Evolutionary conservation across 2,888 invertebrate genomes (phyloP).

Genomic region (Rugalucina vietnamica): DNA sequence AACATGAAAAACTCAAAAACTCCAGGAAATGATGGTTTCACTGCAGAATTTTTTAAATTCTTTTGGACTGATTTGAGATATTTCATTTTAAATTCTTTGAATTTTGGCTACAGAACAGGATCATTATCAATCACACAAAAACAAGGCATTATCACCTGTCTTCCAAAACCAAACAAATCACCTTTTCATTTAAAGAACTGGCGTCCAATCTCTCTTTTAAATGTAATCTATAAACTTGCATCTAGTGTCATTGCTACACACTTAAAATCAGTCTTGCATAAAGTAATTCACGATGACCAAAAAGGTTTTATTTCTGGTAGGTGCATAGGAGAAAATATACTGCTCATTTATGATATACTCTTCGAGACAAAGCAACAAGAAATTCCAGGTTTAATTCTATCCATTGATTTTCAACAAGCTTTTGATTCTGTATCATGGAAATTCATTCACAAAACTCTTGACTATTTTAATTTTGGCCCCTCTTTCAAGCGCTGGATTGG

Average conservation of each 20-base stretch:
- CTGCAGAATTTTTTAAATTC: background rate
- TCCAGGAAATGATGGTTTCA: background rate
- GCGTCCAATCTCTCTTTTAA: background rate
- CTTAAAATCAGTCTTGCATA: background rate
- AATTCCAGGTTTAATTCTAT: background rate
- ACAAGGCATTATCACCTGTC: background rate
- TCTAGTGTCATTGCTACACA: background rate
- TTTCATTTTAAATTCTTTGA: background rate
- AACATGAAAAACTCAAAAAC: background rate
- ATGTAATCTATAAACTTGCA: background rate
- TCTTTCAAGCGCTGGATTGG: background rate
- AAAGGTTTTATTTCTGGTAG: background rate
- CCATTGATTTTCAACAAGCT: background rate
- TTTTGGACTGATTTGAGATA: background rate
- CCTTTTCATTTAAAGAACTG: background rate
- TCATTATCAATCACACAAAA: background rate
- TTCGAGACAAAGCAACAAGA: background rate
- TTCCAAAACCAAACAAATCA: constrained; percentile 3
- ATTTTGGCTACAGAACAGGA: constrained; percentile 1
- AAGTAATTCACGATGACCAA: background rate
- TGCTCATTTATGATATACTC: background rate
- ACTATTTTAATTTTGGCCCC: background rate
- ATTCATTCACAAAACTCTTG: background rate
- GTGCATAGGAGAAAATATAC: background rate
- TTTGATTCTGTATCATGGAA: background rate